phyloP scores from a whole-genome alignment of 2,888 invertebrate genomes.

The Sipha maydis region DNA sequence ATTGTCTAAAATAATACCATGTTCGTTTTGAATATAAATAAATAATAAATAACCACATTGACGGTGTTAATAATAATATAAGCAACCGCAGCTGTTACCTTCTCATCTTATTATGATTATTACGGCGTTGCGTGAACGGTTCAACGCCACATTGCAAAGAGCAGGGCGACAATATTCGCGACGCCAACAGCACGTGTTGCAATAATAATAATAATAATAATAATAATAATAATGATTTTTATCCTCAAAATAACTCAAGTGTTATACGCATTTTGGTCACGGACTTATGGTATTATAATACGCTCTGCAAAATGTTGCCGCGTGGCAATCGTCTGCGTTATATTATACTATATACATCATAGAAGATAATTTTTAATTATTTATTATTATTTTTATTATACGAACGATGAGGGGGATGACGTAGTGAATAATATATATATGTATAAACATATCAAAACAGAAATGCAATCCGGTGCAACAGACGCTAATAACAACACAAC shows the following conservation, averaged over 20 bases:
- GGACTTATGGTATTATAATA: constrained; percentile 3
- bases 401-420: background rate
- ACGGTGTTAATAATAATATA: constrained; percentile 48
- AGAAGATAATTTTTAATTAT: constrained; percentile 51
- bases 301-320: constrained; percentile 38
- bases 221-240: too few relatives aligned
- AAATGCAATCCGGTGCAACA: constrained; percentile 57
- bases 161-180: constrained; percentile 43
- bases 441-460: constrained; percentile 11
- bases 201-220: constrained; percentile 51
- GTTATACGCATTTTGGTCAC: constrained; percentile 44
- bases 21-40: constrained; percentile 29
- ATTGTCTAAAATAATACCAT: background rate
- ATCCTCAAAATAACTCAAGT: constrained; percentile 15
- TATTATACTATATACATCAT: background rate
- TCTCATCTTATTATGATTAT: constrained; percentile 48
- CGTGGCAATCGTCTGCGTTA: background rate
- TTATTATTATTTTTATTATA: constrained; percentile 45
- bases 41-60: constrained; percentile 39
- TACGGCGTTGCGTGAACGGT: constrained; percentile 18
- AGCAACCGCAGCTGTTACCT: constrained; percentile 48
- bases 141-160: constrained; percentile 42
- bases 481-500: constrained; percentile 57
- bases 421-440: background rate
- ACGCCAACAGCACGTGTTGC: constrained; percentile 51